Evolutionary conservation across 2,888 invertebrate genomes (phyloP).

Genomic region (Nemotelus pantherinus): DNA sequence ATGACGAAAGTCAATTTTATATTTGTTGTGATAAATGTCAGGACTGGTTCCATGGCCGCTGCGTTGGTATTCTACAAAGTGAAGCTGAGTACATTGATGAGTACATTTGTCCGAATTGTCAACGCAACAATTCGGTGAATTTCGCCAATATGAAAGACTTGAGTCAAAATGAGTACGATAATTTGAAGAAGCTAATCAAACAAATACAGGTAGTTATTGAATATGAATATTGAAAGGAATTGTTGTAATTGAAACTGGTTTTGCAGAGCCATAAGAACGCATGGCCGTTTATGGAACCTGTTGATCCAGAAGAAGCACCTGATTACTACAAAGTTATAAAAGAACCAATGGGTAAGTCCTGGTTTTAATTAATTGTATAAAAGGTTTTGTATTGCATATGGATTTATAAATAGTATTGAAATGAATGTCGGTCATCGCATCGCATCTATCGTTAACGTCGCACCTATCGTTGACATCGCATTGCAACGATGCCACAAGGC

Average conservation of each 20-base stretch:
- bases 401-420: too few relatives aligned
- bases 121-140: constrained; percentile 88
- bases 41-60: constrained; percentile 98
- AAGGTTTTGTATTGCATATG: too few relatives aligned
- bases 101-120: constrained; percentile 96
- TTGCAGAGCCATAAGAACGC: constrained; percentile 90
- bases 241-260: constrained; percentile 19
- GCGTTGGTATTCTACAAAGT: constrained; percentile 93
- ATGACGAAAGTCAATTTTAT: constrained; percentile 98
- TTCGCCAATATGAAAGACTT: constrained; percentile 90
- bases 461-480: too few relatives aligned
- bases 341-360: constrained; percentile 89
- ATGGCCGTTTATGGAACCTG: constrained; percentile 98
- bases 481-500: too few relatives aligned
- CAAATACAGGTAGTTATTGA: constrained; percentile 78
- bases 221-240: constrained; percentile 41
- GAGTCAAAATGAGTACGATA: constrained; percentile 80
- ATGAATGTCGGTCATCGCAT: too few relatives aligned
- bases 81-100: constrained; percentile 96
- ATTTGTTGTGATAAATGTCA: constrained; percentile 99
- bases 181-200: constrained; percentile 85
- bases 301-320: constrained; percentile 94
- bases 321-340: constrained; percentile 96
- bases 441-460: too few relatives aligned
- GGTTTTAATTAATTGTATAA: constrained; percentile 4